Percentiles rank a stretch among this genome's conserved stretches.
phyloP scores from a whole-genome alignment of 2,113 vertebrate species.

The Sialia sialis region DNA sequence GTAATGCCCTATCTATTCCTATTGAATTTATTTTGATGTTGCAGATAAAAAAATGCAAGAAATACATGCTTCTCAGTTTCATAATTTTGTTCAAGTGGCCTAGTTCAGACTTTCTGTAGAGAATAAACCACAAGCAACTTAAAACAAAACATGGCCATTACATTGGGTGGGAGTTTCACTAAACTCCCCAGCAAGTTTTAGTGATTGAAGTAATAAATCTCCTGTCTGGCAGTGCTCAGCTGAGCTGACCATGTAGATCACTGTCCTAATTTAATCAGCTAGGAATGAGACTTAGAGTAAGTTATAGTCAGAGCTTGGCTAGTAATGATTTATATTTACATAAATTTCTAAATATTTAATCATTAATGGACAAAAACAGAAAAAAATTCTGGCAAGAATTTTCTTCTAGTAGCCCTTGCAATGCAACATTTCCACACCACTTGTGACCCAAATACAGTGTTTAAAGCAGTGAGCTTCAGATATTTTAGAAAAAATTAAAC shows the following conservation, averaged over 20 bases:
- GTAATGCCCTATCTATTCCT: not conserved
- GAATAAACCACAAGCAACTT: not conserved
- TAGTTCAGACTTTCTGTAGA: not conserved
- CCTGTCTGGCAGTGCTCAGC: not conserved
- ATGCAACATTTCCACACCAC: not conserved
- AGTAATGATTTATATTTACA: not conserved
- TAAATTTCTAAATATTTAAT: not conserved
- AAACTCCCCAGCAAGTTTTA: not conserved
- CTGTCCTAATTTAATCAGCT: not conserved
- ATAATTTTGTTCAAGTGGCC: not conserved
- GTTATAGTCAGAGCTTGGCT: not conserved
- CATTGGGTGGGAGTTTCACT: not conserved
- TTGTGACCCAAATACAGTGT: not conserved
- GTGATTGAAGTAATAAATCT: not conserved
- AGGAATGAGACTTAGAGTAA: not conserved
- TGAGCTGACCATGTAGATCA: not conserved
- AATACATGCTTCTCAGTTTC: not conserved
- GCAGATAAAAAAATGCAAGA: not conserved
- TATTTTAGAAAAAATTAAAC: not conserved
- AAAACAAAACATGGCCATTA: not conserved
- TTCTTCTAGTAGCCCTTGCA: not conserved
- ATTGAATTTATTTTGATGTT: not conserved
- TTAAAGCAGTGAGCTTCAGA: not conserved
- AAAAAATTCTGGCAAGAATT: not conserved
- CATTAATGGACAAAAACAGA: not conserved